Conservation (phyloP, 2,888 invertebrate genomes). For the Cynaeus angustus region DNA sequence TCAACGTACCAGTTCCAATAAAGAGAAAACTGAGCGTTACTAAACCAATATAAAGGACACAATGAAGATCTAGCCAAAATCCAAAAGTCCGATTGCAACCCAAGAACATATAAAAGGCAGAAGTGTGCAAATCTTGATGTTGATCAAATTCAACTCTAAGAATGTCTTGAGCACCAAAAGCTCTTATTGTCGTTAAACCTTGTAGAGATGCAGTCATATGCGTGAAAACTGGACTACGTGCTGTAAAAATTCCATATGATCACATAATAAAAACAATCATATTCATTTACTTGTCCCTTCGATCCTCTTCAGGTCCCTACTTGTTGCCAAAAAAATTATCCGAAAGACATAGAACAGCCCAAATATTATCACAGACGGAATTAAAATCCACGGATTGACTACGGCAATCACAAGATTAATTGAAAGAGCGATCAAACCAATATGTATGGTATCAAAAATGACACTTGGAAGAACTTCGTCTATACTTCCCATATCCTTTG, state of each 20-base stretch:
- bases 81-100: slow-evolving; percentile 79
- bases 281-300: slow-evolving; percentile 70
- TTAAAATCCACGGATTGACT: slow-evolving; percentile 78
- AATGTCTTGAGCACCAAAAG: slow-evolving; percentile 73
- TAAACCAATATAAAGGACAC: slow-evolving; percentile 76
- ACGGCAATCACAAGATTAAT: slow-evolving; percentile 82
- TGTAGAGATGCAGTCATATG: slow-evolving; percentile 10
- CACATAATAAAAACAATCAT: slow-evolving; percentile 20
- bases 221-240: slow-evolving; percentile 9
- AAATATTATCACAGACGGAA: slow-evolving; percentile 77
- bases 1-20: slow-evolving; percentile 71
- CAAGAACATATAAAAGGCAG: slow-evolving; percentile 80
- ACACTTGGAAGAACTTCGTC: slow-evolving; percentile 74
- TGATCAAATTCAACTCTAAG: slow-evolving; percentile 76
- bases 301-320: slow-evolving; percentile 80
- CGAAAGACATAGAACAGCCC: slow-evolving; percentile 78
- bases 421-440: slow-evolving; percentile 79
- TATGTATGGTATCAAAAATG: slow-evolving; percentile 74
- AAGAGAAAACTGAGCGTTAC: slow-evolving; percentile 78
- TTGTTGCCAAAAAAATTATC: slow-evolving; percentile 78
- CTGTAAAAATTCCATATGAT: not conserved
- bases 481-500: slow-evolving; percentile 80
- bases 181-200: slow-evolving; percentile 62
- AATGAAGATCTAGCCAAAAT: slow-evolving; percentile 79
- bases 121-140: slow-evolving; percentile 78